Evolutionary conservation across 53 echinoderm and acorn worm species (phyloP), one percentile per base, ranked within the genome.

Genomic region (Pentamera pediparva): DNA sequence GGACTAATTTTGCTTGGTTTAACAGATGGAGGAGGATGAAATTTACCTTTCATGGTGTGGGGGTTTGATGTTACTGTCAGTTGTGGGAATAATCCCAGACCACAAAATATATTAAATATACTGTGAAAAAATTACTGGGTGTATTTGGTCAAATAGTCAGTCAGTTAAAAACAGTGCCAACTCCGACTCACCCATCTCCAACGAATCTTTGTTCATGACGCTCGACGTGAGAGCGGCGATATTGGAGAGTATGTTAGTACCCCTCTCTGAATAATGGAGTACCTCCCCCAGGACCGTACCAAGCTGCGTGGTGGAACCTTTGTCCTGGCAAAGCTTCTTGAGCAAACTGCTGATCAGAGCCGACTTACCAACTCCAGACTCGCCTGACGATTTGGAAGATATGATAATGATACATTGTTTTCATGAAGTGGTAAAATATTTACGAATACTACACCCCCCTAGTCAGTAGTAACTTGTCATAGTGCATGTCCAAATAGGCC

Each of bases 351-450:
- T 75, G 38, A 98, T 56, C 38, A 98, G 74, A 32, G 98, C 98
- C 8, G 98, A 92, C 69, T 98, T 98, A 20, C 98, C 98, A 3
- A 98, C 98, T 19, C 98, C 98, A 58, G 98, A 98, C 49, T 98
- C 98, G 67, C 98, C 98, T 98, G 38, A 24, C 2, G 31, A 37
- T 41, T 54, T n/a, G n/a, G n/a, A n/a, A n/a, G n/a, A n/a, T n/a
- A n/a, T n/a, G n/a, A n/a, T n/a, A n/a, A n/a, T n/a, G n/a, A n/a
- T n/a, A n/a, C n/a, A n/a, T n/a, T n/a, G n/a, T n/a, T n/a, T n/a
- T n/a, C n/a, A n/a, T n/a, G n/a, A n/a, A n/a, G n/a, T n/a, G n/a
- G n/a, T n/a, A n/a, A n/a, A n/a, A n/a, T n/a, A n/a, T n/a, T n/a
- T n/a, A n/a, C n/a, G n/a, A n/a, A n/a, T n/a, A n/a, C n/a, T n/a